These are phyloP conservation scores for Hemitrygon akajei DNA, from an alignment of 2,797 vertebrate species.

Conservation along the genomic window DNA sequence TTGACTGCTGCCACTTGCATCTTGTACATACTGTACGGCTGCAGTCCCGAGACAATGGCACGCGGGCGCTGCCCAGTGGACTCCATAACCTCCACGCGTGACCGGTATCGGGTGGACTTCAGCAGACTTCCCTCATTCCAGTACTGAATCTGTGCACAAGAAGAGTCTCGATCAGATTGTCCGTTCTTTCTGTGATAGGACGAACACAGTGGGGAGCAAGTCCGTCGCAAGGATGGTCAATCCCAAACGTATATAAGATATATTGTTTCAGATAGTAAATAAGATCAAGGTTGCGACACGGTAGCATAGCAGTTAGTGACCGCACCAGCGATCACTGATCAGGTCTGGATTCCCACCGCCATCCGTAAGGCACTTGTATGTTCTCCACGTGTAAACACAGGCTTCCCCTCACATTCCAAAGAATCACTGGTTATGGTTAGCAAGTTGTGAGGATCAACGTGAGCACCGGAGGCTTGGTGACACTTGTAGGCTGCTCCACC, in stretches of 20 bases:
- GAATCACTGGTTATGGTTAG: too few species aligned
- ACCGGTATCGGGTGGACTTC: conserved; percentile 51
- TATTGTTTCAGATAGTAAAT: background rate
- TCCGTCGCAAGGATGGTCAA: too few species aligned
- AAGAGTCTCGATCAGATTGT: conserved; percentile 42
- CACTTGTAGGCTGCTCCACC: too few species aligned
- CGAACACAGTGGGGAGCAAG: too few species aligned
- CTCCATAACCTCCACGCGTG: conserved; percentile 42
- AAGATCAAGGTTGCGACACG: background rate
- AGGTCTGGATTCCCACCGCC: too few species aligned
- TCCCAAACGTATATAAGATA: background rate
- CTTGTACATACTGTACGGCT: conserved; percentile 86
- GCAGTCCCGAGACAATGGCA: conserved; percentile 72
- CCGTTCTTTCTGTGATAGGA: conserved; percentile 33
- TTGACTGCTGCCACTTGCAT: conserved; percentile 92
- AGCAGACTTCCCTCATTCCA: conserved; percentile 86
- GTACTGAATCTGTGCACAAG: conserved; percentile 80
- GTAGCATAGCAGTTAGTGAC: too few species aligned
- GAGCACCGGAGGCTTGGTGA: too few species aligned
- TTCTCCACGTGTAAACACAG: too few species aligned
- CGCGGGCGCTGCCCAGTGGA: conserved; percentile 69
- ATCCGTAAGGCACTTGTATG: too few species aligned
- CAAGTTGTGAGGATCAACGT: too few species aligned
- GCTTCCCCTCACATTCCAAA: too few species aligned
- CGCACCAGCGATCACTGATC: too few species aligned